Percentiles rank a stretch among this genome's conserved stretches.
Evolutionary conservation across 1,140 invertebrate species (phyloP).

Genomic region (Akabosia matsudoensis): DNA sequence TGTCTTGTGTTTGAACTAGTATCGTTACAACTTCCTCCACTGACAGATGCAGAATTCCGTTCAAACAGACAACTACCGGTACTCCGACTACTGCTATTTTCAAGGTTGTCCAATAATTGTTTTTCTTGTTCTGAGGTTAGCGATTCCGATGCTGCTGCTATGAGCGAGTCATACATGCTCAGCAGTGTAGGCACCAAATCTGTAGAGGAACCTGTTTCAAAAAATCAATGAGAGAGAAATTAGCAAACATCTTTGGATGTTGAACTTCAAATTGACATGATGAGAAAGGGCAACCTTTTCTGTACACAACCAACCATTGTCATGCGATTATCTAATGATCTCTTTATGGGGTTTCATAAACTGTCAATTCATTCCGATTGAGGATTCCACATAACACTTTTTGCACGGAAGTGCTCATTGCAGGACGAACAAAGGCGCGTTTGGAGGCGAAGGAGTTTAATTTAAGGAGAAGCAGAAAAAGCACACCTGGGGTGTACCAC

Average conservation of each 20-base stretch:
- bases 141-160: constrained; percentile 47
- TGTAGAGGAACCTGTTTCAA: constrained; percentile 59
- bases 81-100: not conserved
- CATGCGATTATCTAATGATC: constrained; percentile 8
- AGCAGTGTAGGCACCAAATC: constrained; percentile 65
- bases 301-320: not conserved
- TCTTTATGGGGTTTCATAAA: not conserved
- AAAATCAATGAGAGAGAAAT: constrained; percentile 46
- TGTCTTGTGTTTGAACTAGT: not conserved
- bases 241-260: not conserved
- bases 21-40: not conserved
- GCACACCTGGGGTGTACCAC: not conserved
- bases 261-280: not conserved
- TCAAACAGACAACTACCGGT: too few species aligned
- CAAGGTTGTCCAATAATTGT: constrained; percentile 12
- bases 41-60: not conserved
- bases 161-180: constrained; percentile 65
- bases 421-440: not conserved
- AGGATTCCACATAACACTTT: too few species aligned
- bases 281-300: not conserved
- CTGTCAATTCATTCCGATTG: not conserved
- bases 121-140: not conserved
- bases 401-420: too few species aligned
- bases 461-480: not conserved
- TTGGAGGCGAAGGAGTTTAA: not conserved